Conservation (phyloP, 1,140 invertebrate genomes). For the Scaptomyza pallida region DNA sequence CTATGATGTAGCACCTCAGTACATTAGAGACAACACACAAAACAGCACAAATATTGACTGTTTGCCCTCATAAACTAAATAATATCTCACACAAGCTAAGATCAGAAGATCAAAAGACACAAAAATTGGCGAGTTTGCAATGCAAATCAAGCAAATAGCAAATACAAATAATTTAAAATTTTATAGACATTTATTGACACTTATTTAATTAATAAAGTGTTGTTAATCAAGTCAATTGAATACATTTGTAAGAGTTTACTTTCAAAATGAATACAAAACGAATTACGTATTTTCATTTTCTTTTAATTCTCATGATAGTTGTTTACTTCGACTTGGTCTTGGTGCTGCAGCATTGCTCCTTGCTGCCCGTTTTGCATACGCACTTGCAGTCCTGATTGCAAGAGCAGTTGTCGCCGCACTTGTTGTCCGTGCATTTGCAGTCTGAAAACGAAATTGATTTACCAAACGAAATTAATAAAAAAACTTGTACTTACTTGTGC, state of each 20-base stretch:
- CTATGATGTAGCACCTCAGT: conserved; percentile 39
- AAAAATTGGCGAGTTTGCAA: too few species aligned
- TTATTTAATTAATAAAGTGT: too few species aligned
- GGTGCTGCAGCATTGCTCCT: conserved; percentile 64
- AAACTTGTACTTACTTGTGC: conserved; percentile 47
- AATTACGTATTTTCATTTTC: neutral
- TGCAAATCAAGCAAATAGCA: too few species aligned
- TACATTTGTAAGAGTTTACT: neutral
- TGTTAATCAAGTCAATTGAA: too few species aligned
- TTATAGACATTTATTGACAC: too few species aligned
- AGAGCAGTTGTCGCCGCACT: conserved; percentile 68
- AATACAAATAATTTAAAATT: too few species aligned
- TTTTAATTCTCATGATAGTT: neutral
- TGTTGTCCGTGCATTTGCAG: conserved; percentile 63
- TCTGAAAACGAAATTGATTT: conserved; percentile 20
- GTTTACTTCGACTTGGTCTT: conserved; percentile 25
- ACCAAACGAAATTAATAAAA: neutral
- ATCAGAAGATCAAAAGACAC: too few species aligned
- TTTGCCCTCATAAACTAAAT: conserved; percentile 17
- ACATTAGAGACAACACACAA: conserved; percentile 1
- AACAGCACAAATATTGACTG: neutral
- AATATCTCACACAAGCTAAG: too few species aligned
- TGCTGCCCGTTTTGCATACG: conserved; percentile 58
- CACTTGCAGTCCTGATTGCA: conserved; percentile 65
- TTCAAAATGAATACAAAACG: too few species aligned